phyloP scores from a whole-genome alignment of 2,797 vertebrate species.

The Bufotes viridis region DNA sequence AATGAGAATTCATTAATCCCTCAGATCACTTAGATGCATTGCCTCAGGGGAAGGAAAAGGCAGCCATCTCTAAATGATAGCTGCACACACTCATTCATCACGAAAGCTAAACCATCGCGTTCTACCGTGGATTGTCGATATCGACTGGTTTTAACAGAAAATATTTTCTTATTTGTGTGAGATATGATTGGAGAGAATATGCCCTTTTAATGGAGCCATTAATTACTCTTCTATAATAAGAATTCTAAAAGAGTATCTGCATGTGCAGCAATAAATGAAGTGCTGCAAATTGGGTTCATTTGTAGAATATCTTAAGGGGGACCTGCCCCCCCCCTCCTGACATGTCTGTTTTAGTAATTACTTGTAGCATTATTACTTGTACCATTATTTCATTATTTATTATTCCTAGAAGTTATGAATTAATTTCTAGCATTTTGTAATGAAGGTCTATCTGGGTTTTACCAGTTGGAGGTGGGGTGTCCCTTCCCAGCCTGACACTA shows the following conservation, averaged over 20 bases:
- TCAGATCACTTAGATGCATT: conserved; percentile 53
- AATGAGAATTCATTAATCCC: conserved; percentile 68
- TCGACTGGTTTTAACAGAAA: not conserved
- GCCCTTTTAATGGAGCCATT: not conserved
- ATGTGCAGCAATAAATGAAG: not conserved
- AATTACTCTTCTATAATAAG: not conserved
- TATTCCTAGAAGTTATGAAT: too few relatives aligned
- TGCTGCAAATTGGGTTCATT: not conserved
- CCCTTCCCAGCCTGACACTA: too few relatives aligned
- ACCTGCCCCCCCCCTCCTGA: not conserved
- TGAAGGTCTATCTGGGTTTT: too few relatives aligned
- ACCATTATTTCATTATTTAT: too few relatives aligned
- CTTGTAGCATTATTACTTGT: too few relatives aligned
- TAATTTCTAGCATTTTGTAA: too few relatives aligned
- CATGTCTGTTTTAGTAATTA: too few relatives aligned
- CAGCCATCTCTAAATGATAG: conserved; percentile 65
- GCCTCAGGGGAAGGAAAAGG: conserved; percentile 63
- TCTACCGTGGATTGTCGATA: conserved; percentile 11
- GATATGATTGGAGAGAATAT: conserved; percentile 9
- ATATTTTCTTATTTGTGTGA: conserved; percentile 40
- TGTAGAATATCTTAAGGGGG: not conserved
- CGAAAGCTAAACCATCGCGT: conserved; percentile 1
- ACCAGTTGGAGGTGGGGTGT: too few relatives aligned
- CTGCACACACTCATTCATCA: conserved; percentile 57
- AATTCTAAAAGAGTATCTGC: not conserved